Percentiles rank a stretch among this genome's conserved stretches.
phyloP scores from a whole-genome alignment of 2,888 invertebrate genomes.

The Carcina quercana region DNA sequence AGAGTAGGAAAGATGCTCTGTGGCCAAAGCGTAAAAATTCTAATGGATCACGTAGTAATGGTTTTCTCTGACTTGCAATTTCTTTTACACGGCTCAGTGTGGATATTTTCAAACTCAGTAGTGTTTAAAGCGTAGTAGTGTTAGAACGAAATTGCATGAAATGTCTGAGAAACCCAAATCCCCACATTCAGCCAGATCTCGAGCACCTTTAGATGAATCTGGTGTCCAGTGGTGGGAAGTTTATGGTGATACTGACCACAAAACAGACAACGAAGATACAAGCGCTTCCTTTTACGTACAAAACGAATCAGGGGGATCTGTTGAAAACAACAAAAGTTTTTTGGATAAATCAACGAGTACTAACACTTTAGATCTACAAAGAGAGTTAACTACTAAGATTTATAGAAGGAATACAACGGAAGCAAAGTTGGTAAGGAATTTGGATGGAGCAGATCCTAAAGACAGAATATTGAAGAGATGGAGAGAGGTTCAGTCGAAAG shows the following conservation, averaged over 20 bases:
- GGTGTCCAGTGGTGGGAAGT: constrained; percentile 50
- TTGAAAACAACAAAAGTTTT: background rate
- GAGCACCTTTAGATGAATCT: constrained; percentile 47
- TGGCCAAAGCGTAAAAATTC: too few species aligned
- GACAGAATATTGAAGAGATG: constrained; percentile 53
- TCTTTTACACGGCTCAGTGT: background rate
- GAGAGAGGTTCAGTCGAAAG: constrained; percentile 50
- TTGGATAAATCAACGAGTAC: constrained; percentile 7
- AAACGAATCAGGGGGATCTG: constrained; percentile 10
- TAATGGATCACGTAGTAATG: background rate
- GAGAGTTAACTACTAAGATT: background rate
- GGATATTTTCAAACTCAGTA: constrained; percentile 1
- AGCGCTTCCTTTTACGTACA: constrained; percentile 17
- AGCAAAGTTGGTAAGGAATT: background rate
- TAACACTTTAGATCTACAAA: background rate
- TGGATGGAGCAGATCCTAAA: constrained; percentile 33
- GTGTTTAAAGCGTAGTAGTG: background rate
- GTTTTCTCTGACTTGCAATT: constrained; percentile 12
- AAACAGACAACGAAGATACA: constrained; percentile 11
- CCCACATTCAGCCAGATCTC: constrained; percentile 45
- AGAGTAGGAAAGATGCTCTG: background rate
- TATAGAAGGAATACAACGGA: background rate
- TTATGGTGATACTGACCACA: constrained; percentile 25
- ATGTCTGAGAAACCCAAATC: constrained; percentile 37
- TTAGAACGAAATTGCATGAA: constrained; percentile 3